Conservation (phyloP, 2,113 vertebrate species). For the Pithys albifrons region DNA sequence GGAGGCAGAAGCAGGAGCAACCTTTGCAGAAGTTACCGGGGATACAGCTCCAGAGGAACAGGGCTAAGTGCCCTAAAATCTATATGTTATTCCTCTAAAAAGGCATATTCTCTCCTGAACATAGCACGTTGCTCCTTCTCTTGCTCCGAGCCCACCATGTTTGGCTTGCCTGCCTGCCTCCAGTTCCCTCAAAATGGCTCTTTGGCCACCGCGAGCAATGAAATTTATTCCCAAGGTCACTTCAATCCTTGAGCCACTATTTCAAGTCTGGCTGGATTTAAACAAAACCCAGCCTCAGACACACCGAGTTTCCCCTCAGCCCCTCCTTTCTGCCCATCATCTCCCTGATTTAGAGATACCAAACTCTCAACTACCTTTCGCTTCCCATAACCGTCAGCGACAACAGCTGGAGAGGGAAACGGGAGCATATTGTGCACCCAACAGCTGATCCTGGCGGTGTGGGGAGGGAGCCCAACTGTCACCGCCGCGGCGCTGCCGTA, state of each 20-base stretch:
- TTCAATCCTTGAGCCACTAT: background rate
- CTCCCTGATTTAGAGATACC: background rate
- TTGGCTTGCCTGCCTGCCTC: background rate
- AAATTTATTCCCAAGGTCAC: slow-evolving; percentile 58
- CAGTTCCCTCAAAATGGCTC: slow-evolving; percentile 56
- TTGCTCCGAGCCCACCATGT: background rate
- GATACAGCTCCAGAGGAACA: background rate
- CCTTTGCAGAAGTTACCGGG: background rate
- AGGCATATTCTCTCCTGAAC: background rate
- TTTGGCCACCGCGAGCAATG: background rate
- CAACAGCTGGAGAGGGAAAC: slow-evolving; percentile 39
- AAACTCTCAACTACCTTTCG: slow-evolving; percentile 10
- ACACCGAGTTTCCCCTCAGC: background rate
- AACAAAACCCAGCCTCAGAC: background rate
- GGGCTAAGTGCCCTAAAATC: background rate
- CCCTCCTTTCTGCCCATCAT: background rate
- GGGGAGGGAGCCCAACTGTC: background rate
- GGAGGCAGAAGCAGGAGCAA: background rate
- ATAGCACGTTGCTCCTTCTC: background rate
- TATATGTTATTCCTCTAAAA: background rate
- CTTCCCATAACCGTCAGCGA: slow-evolving; percentile 3
- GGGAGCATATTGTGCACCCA: slow-evolving; percentile 1
- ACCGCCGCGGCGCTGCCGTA: background rate
- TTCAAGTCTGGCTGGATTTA: background rate
- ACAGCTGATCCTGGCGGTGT: background rate